These are phyloP conservation scores for Actinia tenebrosa DNA, from an alignment of 64 coral and sea anemone species.

Conservation along the genomic window DNA sequence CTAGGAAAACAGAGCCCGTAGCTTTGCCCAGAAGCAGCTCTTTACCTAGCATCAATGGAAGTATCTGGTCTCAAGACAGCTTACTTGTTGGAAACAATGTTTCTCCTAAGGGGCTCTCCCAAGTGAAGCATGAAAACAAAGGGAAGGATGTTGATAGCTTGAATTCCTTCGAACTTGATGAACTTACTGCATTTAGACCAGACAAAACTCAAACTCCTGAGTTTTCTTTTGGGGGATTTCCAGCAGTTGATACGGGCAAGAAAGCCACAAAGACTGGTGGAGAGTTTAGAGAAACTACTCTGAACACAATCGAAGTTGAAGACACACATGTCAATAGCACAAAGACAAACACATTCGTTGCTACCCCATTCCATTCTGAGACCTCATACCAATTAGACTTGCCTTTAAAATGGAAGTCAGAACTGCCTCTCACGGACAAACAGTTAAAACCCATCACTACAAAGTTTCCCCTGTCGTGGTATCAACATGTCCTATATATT, in stretches of 20 bases:
- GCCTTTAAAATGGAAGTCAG: conserved; percentile 57
- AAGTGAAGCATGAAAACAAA: conserved; percentile 29
- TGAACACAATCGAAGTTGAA: neutral
- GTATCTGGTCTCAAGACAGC: conserved; percentile 84
- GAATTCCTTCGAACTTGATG: conserved; percentile 8
- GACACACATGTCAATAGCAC: neutral
- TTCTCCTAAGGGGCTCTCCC: conserved; percentile 5
- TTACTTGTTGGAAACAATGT: conserved; percentile 20
- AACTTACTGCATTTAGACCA: neutral
- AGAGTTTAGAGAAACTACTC: neutral
- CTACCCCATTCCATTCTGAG: conserved; percentile 39
- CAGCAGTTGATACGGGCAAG: conserved; percentile 51
- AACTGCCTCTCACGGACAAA: conserved; percentile 35
- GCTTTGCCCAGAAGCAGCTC: conserved; percentile 54
- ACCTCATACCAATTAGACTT: conserved; percentile 49
- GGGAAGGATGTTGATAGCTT: conserved; percentile 17
- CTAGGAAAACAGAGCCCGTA: neutral
- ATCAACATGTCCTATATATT: conserved; percentile 49
- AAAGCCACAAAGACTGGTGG: neutral
- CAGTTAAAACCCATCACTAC: conserved; percentile 39
- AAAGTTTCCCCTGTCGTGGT: conserved; percentile 65
- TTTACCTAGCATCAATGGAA: conserved; percentile 71
- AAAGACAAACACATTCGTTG: neutral
- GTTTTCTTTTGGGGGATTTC: conserved; percentile 68
- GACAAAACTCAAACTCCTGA: neutral